phyloP scores from a whole-genome alignment of 2,888 invertebrate species.

The Epinotia brunnichana region DNA sequence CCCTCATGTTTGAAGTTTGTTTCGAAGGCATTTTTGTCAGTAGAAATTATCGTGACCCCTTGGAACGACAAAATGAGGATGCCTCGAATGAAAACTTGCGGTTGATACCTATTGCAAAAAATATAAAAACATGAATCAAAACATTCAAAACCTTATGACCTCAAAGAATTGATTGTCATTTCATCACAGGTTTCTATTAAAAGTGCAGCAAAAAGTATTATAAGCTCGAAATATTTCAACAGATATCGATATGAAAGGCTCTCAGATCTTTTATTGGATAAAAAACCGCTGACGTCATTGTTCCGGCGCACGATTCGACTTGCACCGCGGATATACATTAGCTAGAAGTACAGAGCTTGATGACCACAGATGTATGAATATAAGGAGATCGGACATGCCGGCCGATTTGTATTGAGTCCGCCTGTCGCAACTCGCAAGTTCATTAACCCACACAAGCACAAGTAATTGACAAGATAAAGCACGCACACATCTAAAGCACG shows the following conservation, averaged over 20 bases:
- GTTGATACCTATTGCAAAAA: conserved; percentile 5
- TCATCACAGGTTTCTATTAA: conserved; percentile 53
- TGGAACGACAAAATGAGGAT: not conserved
- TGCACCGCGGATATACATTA: conserved; percentile 27
- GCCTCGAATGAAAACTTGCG: not conserved
- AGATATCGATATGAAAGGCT: conserved; percentile 72
- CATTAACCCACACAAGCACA: no score
- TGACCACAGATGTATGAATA: no score
- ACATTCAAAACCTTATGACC: conserved; percentile 27
- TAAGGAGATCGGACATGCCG: no score
- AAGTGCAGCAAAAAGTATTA: conserved; percentile 62
- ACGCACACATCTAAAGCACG: no score
- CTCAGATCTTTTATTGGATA: conserved; percentile 68
- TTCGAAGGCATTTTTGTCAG: no score
- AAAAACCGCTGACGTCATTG: conserved; percentile 72
- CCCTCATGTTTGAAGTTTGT: no score
- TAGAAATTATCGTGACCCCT: not conserved
- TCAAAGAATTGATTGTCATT: conserved; percentile 49
- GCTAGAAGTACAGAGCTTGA: conserved; percentile 49
- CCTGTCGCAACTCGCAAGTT: no score
- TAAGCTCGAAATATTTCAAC: conserved; percentile 68
- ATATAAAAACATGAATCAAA: not conserved
- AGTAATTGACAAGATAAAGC: no score
- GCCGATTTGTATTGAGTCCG: no score
- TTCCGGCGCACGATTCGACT: conserved; percentile 53